A percentile compares a stretch with the other conserved stretches of the same genome.
phyloP scores from a whole-genome alignment of 2,113 vertebrate genomes.

The Colaptes auratus region DNA sequence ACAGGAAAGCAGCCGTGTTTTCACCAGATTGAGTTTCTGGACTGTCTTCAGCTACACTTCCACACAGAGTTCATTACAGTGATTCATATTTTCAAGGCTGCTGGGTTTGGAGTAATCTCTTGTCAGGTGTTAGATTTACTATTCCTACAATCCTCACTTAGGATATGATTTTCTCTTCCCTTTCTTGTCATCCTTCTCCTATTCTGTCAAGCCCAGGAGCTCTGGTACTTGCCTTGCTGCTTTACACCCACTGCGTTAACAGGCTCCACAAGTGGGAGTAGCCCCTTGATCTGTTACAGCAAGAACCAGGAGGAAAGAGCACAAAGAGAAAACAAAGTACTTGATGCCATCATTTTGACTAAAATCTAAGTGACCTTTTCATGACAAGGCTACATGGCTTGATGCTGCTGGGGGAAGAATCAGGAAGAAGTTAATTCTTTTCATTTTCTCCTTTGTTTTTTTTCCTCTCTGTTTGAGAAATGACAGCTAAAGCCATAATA shows the following conservation, averaged over 20 bases:
- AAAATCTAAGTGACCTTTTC: constrained; percentile 8
- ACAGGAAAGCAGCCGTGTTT: neutral
- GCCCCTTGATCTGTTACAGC: neutral
- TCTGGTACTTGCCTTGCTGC: fast-evolving
- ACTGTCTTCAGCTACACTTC: neutral
- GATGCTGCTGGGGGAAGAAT: neutral
- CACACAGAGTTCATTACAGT: neutral
- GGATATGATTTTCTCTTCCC: neutral
- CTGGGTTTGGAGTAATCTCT: constrained; percentile 21
- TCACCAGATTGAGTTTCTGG: neutral
- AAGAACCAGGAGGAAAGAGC: neutral
- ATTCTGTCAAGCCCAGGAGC: neutral
- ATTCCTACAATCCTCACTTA: constrained; percentile 21
- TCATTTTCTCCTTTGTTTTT: neutral
- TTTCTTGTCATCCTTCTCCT: neutral
- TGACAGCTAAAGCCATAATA: neutral
- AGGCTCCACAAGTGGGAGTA: neutral
- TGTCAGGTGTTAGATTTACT: constrained; percentile 42
- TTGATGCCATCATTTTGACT: neutral
- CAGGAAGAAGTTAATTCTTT: neutral
- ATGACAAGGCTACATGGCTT: neutral
- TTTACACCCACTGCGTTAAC: fast-evolving
- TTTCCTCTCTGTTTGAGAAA: neutral
- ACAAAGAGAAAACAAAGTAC: neutral
- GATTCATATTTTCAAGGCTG: constrained; percentile 43